These are phyloP conservation scores for Labia minor DNA, from an alignment of 2,888 invertebrate genomes.

Conservation along the genomic window DNA sequence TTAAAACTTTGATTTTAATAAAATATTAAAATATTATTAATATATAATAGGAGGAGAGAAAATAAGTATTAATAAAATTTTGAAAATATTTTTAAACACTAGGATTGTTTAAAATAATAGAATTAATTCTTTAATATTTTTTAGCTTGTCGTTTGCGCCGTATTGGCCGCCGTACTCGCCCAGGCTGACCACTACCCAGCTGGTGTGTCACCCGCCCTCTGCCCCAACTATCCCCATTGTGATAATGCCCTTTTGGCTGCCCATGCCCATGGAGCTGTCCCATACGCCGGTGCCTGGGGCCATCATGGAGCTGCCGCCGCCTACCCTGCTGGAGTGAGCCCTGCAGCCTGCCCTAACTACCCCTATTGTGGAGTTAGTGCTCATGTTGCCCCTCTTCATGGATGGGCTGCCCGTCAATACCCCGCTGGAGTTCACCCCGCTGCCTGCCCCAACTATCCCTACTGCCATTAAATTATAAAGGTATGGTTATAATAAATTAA, in stretches of 20 bases:
- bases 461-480: no score
- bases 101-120: no score
- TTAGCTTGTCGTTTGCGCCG: neutral
- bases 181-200: conserved; percentile 45
- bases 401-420: conserved; percentile 39
- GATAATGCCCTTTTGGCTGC: conserved; percentile 39
- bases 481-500: no score
- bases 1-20: no score
- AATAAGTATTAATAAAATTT: no score
- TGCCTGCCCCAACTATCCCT: conserved; percentile 41
- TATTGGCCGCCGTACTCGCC: conserved; percentile 32
- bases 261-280: conserved; percentile 40
- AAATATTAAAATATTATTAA: no score
- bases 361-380: conserved; percentile 39
- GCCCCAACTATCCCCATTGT: conserved; percentile 49
- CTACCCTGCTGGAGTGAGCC: conserved; percentile 45
- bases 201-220: conserved; percentile 46
- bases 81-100: no score
- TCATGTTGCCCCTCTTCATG: conserved; percentile 36
- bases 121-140: no score
- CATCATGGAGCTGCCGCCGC: conserved; percentile 20
- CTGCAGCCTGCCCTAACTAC: conserved; percentile 49
- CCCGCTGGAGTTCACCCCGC: conserved; percentile 40
- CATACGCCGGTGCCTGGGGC: conserved; percentile 31
- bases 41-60: no score